Base-by-base conservation (phyloP, 1,140 invertebrate species). In the Nebria ingens region DNA sequence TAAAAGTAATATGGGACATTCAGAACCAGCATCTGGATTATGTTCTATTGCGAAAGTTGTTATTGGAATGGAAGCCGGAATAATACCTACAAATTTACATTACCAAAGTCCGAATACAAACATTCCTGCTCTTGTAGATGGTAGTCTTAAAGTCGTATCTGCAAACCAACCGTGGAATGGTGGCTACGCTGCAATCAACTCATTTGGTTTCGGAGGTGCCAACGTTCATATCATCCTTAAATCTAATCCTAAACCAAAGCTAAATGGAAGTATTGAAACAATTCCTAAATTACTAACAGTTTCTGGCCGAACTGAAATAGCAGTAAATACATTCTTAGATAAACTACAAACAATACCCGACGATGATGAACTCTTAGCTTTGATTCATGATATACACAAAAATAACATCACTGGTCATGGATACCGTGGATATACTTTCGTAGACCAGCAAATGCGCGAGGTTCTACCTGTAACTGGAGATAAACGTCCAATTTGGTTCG, bases 1-100 rank as follows among this genome's bases (percentile, higher is more conserved):
- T 0, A 99, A 99, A 69, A 94, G 91, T 1, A 99, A 98, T 71
- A 96, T 98, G 91, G 96, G 96, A 0, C 96, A 99, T 65, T 85
- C 93, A 2, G 95, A 98, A 71, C 87, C 93, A 2, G 91, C 93
- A 0, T 97, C 93, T 59, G 91, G 91, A 29, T 68, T 96, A 0
- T 92, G 91, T 66, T 88, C 91, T 0, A 74, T 97, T 50, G 89
- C 87, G 1, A 97, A 98, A 70, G 76, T 91, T n/a, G 62, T 97
- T 2, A 83, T 97, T 52, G 86, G 92, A 2, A 94, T 97, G 86
- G 90, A 97, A 72, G 66, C 78, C 21, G 86, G 87, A 23, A 69
- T 86, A 1, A 91, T 98, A 58, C 94, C 95, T 1, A 79, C 76
- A 13, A 98, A 98, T 74, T 73, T 99, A 29, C 94, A 98, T 68